These are phyloP conservation scores for Columba guinea DNA, from an alignment of 2,797 vertebrate genomes.

Conservation along the genomic window DNA sequence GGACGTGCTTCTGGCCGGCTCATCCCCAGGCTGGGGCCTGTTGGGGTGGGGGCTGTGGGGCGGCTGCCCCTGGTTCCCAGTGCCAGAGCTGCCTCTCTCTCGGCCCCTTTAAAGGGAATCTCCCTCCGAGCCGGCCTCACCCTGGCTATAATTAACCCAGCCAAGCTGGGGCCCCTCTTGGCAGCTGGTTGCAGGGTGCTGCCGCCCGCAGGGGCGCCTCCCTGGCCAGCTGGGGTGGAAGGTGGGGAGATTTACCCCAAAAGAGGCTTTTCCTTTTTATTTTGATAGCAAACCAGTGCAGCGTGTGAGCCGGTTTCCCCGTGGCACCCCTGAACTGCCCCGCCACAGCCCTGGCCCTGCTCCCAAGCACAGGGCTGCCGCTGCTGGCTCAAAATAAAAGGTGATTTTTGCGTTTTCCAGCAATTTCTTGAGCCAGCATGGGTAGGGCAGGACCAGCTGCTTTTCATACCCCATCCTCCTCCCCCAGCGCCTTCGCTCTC, in stretches of 20 bases:
- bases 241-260: neutral
- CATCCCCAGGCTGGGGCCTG: neutral
- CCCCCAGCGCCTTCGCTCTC: constrained; percentile 54
- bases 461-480: neutral
- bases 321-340: fast-evolving
- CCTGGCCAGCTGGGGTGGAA: neutral
- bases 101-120: constrained; percentile 56
- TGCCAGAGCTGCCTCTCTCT: neutral
- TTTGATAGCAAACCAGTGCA: neutral
- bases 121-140: neutral
- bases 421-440: neutral
- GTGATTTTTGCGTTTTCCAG: neutral
- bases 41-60: neutral
- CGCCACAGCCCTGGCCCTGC: neutral
- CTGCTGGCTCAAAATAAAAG: neutral
- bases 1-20: fast-evolving
- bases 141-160: constrained; percentile 45
- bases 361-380: fast-evolving
- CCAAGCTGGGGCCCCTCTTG: constrained; percentile 24
- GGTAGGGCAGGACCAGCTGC: neutral
- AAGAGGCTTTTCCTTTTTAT: neutral
- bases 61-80: neutral
- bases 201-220: neutral
- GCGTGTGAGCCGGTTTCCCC: neutral
- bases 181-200: neutral